Evolutionary conservation across 1,140 invertebrate genomes (phyloP).

Genomic region (Aphaenogaster ashmeadi): DNA sequence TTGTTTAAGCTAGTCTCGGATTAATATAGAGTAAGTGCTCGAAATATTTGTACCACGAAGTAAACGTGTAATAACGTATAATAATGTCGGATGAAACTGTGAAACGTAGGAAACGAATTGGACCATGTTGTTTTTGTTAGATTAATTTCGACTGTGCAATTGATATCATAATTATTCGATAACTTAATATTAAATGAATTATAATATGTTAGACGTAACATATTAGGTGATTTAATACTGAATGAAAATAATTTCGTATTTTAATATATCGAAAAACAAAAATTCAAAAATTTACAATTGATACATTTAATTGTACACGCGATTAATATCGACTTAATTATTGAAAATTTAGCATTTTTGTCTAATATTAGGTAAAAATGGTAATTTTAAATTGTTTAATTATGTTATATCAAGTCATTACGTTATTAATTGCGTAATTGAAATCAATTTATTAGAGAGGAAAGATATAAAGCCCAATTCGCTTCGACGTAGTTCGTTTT

Average conservation of each 20-base stretch:
- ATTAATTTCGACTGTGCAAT: not conserved
- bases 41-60: not conserved
- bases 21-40: not conserved
- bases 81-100: no score
- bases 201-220: no score
- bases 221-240: not conserved
- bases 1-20: not conserved
- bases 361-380: not conserved
- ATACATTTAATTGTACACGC: not conserved
- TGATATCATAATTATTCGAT: constrained; percentile 1
- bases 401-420: not conserved
- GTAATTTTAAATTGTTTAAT: not conserved
- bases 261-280: not conserved
- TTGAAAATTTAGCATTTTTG: not conserved
- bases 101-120: not conserved
- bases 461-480: constrained; percentile 10
- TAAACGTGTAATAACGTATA: not conserved
- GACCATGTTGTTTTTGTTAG: not conserved
- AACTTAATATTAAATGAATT: not conserved
- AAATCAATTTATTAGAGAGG: not conserved
- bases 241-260: not conserved
- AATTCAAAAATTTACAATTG: not conserved
- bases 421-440: constrained; percentile 6
- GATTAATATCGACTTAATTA: not conserved
- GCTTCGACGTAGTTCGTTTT: constrained; percentile 13